Evolutionary conservation across 2,113 vertebrate species (phyloP).

Genomic region (Percopsis transmontana): DNA sequence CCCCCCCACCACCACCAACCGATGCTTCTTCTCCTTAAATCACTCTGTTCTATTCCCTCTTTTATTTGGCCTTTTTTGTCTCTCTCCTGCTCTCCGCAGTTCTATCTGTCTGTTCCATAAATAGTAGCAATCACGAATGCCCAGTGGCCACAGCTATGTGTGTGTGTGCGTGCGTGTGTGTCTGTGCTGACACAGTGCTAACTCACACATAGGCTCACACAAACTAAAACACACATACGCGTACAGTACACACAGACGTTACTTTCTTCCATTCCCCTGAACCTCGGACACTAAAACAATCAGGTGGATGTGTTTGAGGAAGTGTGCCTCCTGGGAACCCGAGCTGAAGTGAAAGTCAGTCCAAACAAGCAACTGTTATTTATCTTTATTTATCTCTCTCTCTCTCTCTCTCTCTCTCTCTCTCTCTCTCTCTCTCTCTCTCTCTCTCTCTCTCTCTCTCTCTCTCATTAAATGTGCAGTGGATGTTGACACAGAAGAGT

Average conservation of each 20-base stretch:
- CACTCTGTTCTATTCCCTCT: not conserved
- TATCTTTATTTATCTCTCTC: too few relatives aligned
- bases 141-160: constrained; percentile 42
- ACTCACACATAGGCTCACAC: constrained; percentile 22
- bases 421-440: too few relatives aligned
- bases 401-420: too few relatives aligned
- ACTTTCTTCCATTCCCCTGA: too few relatives aligned
- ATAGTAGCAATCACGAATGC: constrained; percentile 54
- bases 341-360: too few relatives aligned
- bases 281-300: too few relatives aligned
- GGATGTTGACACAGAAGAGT: too few relatives aligned
- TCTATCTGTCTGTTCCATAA: constrained; percentile 47
- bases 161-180: constrained; percentile 12
- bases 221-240: not conserved
- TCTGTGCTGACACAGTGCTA: constrained; percentile 41
- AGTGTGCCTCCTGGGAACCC: too few relatives aligned
- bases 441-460: too few relatives aligned
- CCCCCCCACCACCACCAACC: not conserved
- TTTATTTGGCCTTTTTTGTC: not conserved
- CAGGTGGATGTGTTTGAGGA: too few relatives aligned
- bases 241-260: not conserved
- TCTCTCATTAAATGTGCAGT: too few relatives aligned
- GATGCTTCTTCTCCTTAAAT: not conserved
- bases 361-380: too few relatives aligned
- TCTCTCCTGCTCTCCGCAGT: not conserved